These are phyloP conservation scores for Stichodactyla helianthus DNA, from an alignment of 64 coral and sea anemone genomes.

Conservation along the genomic window DNA sequence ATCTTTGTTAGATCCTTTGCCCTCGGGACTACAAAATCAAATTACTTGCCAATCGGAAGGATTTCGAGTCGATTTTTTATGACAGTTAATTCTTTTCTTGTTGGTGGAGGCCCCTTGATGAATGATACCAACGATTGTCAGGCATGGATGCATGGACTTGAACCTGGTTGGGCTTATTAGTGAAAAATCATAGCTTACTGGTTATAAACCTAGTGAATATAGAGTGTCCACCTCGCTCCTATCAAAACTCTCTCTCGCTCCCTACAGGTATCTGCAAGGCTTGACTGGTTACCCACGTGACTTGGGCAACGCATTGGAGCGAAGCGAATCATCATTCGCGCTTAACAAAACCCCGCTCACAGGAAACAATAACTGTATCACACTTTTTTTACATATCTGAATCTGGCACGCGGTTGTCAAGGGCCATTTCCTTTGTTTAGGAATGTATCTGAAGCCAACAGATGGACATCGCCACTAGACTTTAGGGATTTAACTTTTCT, in stretches of 20 bases:
- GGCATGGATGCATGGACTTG: slow-evolving; percentile 15
- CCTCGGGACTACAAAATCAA: slow-evolving; percentile 66
- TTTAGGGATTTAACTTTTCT: slow-evolving; percentile 17
- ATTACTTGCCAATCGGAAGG: neutral
- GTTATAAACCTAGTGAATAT: slow-evolving; percentile 70
- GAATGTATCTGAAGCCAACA: slow-evolving; percentile 96
- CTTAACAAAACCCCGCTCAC: slow-evolving; percentile 68
- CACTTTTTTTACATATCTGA: slow-evolving; percentile 88
- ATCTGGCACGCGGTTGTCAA: slow-evolving; percentile 82
- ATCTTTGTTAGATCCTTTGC: slow-evolving; percentile 87
- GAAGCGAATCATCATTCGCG: neutral
- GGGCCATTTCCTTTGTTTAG: slow-evolving; percentile 74
- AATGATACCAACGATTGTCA: neutral
- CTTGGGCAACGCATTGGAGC: slow-evolving; percentile 24
- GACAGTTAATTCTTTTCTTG: neutral
- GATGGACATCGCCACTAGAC: slow-evolving; percentile 42
- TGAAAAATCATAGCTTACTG: slow-evolving; percentile 46
- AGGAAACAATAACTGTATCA: slow-evolving; percentile 73
- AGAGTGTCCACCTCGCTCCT: slow-evolving; percentile 67
- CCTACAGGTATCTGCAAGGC: slow-evolving; percentile 57
- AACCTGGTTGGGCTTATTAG: slow-evolving; percentile 25
- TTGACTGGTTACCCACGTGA: slow-evolving; percentile 58
- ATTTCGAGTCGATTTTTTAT: neutral
- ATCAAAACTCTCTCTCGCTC: slow-evolving; percentile 52
- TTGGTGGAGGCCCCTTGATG: neutral